Evolutionary conservation across 1,140 invertebrate genomes (phyloP).

Genomic region (Lepidostoma basale): DNA sequence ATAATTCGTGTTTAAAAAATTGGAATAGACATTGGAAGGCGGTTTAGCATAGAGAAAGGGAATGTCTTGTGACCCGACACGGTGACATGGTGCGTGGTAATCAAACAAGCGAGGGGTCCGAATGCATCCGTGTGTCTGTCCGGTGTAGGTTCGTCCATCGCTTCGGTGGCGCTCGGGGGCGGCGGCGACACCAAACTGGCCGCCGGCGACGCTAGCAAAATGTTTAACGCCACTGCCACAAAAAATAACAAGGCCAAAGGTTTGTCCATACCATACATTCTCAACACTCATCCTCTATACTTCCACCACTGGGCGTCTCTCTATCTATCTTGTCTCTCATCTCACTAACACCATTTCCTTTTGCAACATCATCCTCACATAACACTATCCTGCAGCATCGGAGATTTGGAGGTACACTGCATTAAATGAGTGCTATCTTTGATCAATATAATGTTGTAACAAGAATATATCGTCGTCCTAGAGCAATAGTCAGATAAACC

Average conservation of each 20-base stretch:
- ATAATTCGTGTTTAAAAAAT: too few species aligned
- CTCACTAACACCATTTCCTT: too few species aligned
- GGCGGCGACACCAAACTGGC: constrained; percentile 62
- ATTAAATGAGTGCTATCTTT: too few species aligned
- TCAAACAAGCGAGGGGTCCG: constrained; percentile 6
- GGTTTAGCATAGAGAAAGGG: not conserved
- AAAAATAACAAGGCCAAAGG: constrained; percentile 43
- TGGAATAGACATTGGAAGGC: not conserved
- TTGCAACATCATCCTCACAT: too few species aligned
- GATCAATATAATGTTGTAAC: too few species aligned
- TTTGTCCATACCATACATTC: constrained; percentile 19
- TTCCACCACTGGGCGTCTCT: not conserved
- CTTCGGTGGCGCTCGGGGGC: constrained; percentile 58
- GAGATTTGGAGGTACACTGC: too few species aligned
- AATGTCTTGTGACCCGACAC: too few species aligned
- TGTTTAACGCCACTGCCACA: constrained; percentile 46
- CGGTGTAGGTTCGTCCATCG: constrained; percentile 63
- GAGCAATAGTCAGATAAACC: too few species aligned
- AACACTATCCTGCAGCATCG: too few species aligned
- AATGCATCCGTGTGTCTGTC: constrained; percentile 18
- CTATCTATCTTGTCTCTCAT: too few species aligned
- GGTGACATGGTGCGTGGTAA: too few species aligned
- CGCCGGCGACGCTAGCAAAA: constrained; percentile 43
- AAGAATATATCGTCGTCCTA: too few species aligned
- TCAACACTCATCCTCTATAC: not conserved